Conservation (phyloP, 2,797 vertebrate genomes). For the Acestrorhynchus altus region DNA sequence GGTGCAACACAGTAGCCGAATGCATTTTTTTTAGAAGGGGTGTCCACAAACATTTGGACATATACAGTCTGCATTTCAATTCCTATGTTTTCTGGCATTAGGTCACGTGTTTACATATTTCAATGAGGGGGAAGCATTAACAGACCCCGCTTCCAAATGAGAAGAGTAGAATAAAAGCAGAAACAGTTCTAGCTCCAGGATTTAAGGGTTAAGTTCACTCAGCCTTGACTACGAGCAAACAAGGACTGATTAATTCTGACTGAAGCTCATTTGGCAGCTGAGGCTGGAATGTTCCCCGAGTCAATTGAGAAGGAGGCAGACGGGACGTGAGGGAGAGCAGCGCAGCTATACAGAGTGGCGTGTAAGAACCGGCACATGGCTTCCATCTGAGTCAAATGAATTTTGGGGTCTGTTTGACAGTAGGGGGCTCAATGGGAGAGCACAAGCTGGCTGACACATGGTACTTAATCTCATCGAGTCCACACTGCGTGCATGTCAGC, state of each 20-base stretch:
- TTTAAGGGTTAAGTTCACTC: neutral
- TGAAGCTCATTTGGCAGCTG: slow-evolving; percentile 1
- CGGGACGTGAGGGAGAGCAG: neutral
- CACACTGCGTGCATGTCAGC: neutral
- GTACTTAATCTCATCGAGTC: neutral
- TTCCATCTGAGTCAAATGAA: neutral
- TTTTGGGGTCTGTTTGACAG: neutral
- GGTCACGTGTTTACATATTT: no score
- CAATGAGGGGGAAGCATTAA: no score
- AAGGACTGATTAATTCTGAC: neutral
- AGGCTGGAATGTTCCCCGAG: neutral
- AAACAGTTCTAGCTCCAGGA: neutral
- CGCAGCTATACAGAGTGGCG: neutral
- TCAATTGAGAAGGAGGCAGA: neutral
- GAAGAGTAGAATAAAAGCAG: neutral
- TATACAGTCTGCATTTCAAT: no score
- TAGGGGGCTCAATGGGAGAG: neutral
- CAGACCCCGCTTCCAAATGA: neutral
- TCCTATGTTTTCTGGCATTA: no score
- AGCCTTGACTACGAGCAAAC: neutral
- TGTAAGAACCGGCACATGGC: neutral
- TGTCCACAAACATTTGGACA: no score
- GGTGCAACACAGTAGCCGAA: no score
- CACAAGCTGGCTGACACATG: neutral
- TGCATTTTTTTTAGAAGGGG: no score